These are phyloP conservation scores for Cryptomyrus ogoouensis DNA, from an alignment of 2,113 vertebrate genomes.

Conservation along the genomic window DNA sequence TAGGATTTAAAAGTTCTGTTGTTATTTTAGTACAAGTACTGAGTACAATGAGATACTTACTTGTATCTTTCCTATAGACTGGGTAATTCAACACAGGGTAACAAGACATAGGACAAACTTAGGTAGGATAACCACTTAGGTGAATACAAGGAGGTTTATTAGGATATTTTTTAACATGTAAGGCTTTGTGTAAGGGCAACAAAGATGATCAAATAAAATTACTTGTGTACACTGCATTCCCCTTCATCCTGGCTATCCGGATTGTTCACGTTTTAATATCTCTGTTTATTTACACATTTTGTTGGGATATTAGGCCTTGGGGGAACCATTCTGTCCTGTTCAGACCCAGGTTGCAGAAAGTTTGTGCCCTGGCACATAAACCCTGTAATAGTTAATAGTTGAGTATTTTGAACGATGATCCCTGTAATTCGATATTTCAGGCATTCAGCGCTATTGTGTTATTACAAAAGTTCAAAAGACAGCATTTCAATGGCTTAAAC, in stretches of 20 bases:
- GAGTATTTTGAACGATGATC: neutral
- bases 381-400: neutral
- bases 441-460: neutral
- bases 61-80: neutral
- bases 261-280: neutral
- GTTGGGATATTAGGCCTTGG: neutral
- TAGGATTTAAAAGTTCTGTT: neutral
- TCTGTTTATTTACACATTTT: neutral
- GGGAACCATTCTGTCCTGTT: neutral
- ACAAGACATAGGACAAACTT: neutral
- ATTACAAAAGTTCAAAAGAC: neutral
- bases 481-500: neutral
- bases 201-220: neutral
- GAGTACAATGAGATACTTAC: neutral
- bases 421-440: neutral
- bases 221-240: neutral
- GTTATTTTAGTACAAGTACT: neutral
- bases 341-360: neutral
- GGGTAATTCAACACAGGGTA: neutral
- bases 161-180: neutral
- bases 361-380: neutral
- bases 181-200: neutral
- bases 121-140: neutral
- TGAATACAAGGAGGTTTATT: neutral
- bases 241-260: neutral